phyloP scores from a whole-genome alignment of 2,113 vertebrate genomes.

The Leptocoma aspasia region DNA sequence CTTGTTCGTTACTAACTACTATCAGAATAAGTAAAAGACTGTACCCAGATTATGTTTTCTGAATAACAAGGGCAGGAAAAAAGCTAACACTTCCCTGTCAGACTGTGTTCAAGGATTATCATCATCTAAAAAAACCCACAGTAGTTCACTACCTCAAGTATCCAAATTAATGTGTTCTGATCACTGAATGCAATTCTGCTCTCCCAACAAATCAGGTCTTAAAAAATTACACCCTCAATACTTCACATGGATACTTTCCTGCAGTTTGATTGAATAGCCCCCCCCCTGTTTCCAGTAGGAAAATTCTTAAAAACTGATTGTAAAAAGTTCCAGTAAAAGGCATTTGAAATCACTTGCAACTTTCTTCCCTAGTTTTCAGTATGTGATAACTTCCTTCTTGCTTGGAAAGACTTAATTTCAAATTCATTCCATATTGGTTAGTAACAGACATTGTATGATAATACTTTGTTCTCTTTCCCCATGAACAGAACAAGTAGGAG shows the following conservation, averaged over 20 bases:
- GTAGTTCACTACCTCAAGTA: neutral
- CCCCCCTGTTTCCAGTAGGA: neutral
- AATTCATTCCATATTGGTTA: neutral
- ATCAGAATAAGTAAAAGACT: neutral
- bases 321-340: neutral
- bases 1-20: neutral
- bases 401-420: neutral
- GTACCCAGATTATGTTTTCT: neutral
- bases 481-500: neutral
- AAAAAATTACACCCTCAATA: neutral
- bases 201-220: neutral
- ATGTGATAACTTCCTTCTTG: neutral
- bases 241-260: neutral
- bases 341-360: neutral
- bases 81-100: neutral
- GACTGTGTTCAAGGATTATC: neutral
- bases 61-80: neutral
- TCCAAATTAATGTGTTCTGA: neutral
- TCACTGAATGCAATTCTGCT: neutral
- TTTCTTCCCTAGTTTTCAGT: neutral
- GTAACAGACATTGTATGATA: neutral
- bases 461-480: neutral
- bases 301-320: neutral
- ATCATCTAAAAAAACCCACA: fast-evolving
- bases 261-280: neutral